Evolutionary conservation across 2,797 vertebrate genomes (phyloP).

Genomic region (Sternarchorhynchus goeldii): DNA sequence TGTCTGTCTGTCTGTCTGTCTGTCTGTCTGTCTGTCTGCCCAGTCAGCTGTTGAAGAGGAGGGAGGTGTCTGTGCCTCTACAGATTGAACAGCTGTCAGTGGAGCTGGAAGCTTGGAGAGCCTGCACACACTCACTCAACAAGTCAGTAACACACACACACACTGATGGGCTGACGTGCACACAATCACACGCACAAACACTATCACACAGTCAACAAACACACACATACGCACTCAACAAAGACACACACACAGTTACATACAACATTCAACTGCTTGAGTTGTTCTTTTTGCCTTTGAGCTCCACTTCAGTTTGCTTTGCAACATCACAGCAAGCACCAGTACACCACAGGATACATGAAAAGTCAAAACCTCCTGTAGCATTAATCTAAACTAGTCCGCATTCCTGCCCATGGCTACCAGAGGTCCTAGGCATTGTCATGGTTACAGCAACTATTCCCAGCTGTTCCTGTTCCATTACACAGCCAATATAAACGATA

Average conservation of each 20-base stretch:
- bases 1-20: constrained; percentile 17
- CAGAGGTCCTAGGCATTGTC: no score
- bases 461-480: no score
- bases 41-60: constrained; percentile 93
- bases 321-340: no score
- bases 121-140: constrained; percentile 74
- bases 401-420: no score
- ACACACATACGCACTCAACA: background rate
- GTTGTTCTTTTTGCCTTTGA: no score
- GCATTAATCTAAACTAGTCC: no score
- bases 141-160: constrained; percentile 72
- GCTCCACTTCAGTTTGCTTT: no score
- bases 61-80: constrained; percentile 88
- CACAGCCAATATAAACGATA: no score
- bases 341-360: no score
- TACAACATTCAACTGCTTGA: no score
- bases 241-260: background rate
- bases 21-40: constrained; percentile 18
- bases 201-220: background rate
- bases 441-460: no score
- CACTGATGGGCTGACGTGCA: background rate
- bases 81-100: constrained; percentile 88
- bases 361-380: no score
- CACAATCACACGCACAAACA: background rate
- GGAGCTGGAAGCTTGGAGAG: constrained; percentile 91